Base-by-base conservation (phyloP, 1,140 invertebrate genomes). In the Samia ricini region DNA sequence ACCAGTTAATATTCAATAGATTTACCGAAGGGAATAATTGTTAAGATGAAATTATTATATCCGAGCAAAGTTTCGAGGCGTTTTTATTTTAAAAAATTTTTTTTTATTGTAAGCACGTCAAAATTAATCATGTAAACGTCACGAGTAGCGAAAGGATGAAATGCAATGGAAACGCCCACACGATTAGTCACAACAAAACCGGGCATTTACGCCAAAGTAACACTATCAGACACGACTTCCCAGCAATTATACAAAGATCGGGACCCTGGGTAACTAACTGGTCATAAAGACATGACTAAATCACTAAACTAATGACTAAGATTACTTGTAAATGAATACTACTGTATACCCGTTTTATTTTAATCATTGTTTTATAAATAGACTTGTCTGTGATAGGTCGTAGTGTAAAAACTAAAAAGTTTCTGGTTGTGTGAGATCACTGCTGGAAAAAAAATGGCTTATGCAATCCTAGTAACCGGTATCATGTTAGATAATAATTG, bases 111-210 rank as follows among this genome's bases (percentile, higher is more conserved):
- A n/a, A 4, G 8, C 12, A 42, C 33, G 33, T 42, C 33, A 42
- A 42, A 42, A 15, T 42, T 42, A 42, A n/a, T n/a, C n/a, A n/a
- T n/a, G n/a, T n/a, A n/a, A n/a, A 8, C 33, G 33, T n/a, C 33
- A 42, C 12, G 10, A 7, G 3, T 42, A 15, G n/a, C 33, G 33
- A 12, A 42, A 12, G n/a, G 4, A 15, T 3, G 24, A 6, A 7
- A 20, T 33, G 63, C 59, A 79, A 69, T 77, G 81, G 68, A 81
- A 67, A 74, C 72, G 15, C 2, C 8, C 54, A 12, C 6, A 22
- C 66, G 72, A 73, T 73, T 73, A 73, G 64, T 73, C 71, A 73
- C 61, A 72, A 61, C 52, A 63, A 61, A 72, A 59, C 60, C 66
- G 60, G 42, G 26, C 51, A 55, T 69, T 72, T 72, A 69, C 64